These are phyloP conservation scores for Alosa sapidissima DNA, from an alignment of 2,797 vertebrate species.

Conservation along the genomic window DNA sequence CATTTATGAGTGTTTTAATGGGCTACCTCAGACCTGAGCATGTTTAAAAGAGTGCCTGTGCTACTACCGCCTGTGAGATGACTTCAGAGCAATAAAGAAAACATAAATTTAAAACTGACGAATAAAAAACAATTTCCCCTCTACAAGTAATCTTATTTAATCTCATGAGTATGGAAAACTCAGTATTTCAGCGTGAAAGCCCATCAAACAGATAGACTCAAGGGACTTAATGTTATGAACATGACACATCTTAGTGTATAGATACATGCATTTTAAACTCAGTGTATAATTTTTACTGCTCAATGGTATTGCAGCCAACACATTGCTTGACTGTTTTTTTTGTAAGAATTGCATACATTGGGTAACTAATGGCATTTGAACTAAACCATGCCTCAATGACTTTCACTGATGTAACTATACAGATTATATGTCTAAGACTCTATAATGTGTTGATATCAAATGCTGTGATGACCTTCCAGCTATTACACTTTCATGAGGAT, in stretches of 20 bases:
- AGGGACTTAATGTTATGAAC: not conserved
- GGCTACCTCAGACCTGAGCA: slow-evolving; percentile 79
- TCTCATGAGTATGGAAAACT: slow-evolving; percentile 48
- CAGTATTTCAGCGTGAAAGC: slow-evolving; percentile 34
- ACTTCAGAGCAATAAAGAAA: slow-evolving; percentile 73
- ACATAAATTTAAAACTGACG: slow-evolving; percentile 43
- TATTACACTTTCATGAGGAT: not conserved
- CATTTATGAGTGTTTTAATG: slow-evolving; percentile 87
- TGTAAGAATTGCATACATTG: not conserved
- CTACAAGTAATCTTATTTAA: slow-evolving; percentile 14
- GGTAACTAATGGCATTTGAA: not conserved
- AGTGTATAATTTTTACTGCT: not conserved
- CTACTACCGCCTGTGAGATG: slow-evolving; percentile 68
- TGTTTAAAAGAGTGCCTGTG: slow-evolving; percentile 84
- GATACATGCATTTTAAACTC: not conserved
- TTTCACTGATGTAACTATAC: not conserved
- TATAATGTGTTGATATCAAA: not conserved
- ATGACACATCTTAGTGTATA: not conserved
- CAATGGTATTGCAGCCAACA: not conserved
- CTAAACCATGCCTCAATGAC: not conserved
- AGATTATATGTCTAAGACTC: not conserved
- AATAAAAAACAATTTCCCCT: slow-evolving; percentile 8
- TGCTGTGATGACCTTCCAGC: not conserved
- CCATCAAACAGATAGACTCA: not conserved
- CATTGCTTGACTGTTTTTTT: not conserved